These are phyloP conservation scores for Phengaris alcon DNA, from an alignment of 2,888 invertebrate genomes.

Conservation along the genomic window DNA sequence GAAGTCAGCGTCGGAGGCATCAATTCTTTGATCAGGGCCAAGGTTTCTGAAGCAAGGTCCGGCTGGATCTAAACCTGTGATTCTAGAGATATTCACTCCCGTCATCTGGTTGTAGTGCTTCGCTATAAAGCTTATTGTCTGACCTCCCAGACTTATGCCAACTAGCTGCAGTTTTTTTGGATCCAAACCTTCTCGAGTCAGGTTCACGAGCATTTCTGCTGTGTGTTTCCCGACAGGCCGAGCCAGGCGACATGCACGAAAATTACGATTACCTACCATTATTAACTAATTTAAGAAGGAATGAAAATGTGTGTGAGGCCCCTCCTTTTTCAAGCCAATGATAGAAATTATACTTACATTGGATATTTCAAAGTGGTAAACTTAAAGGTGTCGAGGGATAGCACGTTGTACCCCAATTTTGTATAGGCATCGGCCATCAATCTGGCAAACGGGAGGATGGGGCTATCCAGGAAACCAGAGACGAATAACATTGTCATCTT, in stretches of 20 bases:
- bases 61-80: conserved; percentile 57
- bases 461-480: conserved; percentile 57
- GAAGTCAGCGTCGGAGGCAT: conserved; percentile 59
- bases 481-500: conserved; percentile 56
- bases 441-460: conserved; percentile 45
- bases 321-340: too few species aligned
- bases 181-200: conserved; percentile 52
- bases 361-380: conserved; percentile 54
- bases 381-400: conserved; percentile 36
- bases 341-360: conserved; percentile 44
- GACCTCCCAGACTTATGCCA: conserved; percentile 60
- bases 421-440: conserved; percentile 46
- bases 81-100: conserved; percentile 53
- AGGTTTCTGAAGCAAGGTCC: conserved; percentile 64
- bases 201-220: conserved; percentile 56
- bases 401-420: conserved; percentile 47
- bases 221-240: conserved; percentile 52
- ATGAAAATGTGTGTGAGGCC: too few species aligned
- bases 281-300: too few species aligned
- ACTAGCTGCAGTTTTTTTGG: conserved; percentile 55
- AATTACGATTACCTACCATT: conserved; percentile 32
- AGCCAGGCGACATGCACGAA: conserved; percentile 53
- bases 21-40: conserved; percentile 54
- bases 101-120: conserved; percentile 53
- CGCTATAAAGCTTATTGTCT: conserved; percentile 59